Conservation (phyloP, 2,797 vertebrate genomes). For the Poeciliopsis turneri region DNA sequence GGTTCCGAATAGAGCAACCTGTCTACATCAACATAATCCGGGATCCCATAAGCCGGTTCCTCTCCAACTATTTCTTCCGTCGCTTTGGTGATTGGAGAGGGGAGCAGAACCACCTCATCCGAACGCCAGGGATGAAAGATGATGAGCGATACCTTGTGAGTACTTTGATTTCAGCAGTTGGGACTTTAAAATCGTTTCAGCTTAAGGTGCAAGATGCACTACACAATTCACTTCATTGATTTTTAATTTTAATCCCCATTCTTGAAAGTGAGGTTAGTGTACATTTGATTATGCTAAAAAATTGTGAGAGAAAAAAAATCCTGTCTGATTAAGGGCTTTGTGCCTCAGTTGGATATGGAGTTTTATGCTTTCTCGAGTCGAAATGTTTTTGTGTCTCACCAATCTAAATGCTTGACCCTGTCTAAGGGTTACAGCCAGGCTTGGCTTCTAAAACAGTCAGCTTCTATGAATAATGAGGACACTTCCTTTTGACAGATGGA, state of each 20-base stretch:
- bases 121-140: slow-evolving; percentile 97
- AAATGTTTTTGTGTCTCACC: not conserved
- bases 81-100: slow-evolving; percentile 99
- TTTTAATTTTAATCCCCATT: not conserved
- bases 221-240: not conserved
- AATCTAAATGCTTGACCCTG: not conserved
- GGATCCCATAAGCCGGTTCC: slow-evolving; percentile 95
- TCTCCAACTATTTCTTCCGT: slow-evolving; percentile 99
- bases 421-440: not conserved
- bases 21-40: slow-evolving; percentile 98
- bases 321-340: not conserved
- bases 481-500: not conserved
- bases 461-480: not conserved
- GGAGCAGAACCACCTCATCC: slow-evolving; percentile 98
- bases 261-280: not conserved
- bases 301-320: not conserved
- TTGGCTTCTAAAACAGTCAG: not conserved
- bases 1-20: slow-evolving; percentile 96
- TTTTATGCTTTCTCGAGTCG: not conserved
- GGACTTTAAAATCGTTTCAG: not conserved
- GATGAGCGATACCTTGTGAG: slow-evolving; percentile 98
- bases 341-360: not conserved
- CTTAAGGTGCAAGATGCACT: not conserved
- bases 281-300: not conserved
- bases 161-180: slow-evolving; percentile 10